Base-by-base conservation (phyloP, 92 coral and sea anemone species). In the Meandrina meandrites region DNA sequence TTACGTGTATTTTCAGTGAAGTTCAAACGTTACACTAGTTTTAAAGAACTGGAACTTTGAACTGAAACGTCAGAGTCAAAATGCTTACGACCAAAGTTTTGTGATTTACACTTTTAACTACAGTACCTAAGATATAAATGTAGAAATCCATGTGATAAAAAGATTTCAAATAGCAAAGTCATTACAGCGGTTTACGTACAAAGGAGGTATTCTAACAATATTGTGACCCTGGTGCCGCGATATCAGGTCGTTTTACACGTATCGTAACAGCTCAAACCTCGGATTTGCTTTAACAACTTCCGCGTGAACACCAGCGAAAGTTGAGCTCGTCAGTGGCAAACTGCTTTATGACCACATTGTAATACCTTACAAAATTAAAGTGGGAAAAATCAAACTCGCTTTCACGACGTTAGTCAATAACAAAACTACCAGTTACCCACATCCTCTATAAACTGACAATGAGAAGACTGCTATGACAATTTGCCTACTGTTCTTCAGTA, bases 51-150 rank as follows among this genome's bases (percentile, higher is more conserved):
- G 71, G 18, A 66, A 27, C 71, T 66, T 22, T 30, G 32, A 66
- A 66, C 71, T 70, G 67, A 75, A 36, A 84, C 35, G 89, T 48
- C 89, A 79, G 2, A 66, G 9, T 12, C 21, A 66, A 28, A 66
- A 9, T 66, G 35, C 71, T 22, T 30, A 28, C 31, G 35, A 66
- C 35, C 35, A 17, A 66, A 27, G 71, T 28, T 66, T 35, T 66
- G 31, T 14, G 35, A 10, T 66, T 27, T 66, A 66, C 34, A 66
- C 15, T 17, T 27, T 28, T 28, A 27, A 28, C 18, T 66, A 66
- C 34, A 11, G 35, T 10, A 22, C 35, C 17, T 27, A 27, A 28
- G 4, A 1, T 27, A 66, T n/a, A 15, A 54, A 54, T 54, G 22
- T 54, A 66, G 35, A 30, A 27, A n/a, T 66, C 24, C 35, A 66